Evolutionary conservation across 2,888 invertebrate genomes (phyloP).

Genomic region (Octonoba sinensis): DNA sequence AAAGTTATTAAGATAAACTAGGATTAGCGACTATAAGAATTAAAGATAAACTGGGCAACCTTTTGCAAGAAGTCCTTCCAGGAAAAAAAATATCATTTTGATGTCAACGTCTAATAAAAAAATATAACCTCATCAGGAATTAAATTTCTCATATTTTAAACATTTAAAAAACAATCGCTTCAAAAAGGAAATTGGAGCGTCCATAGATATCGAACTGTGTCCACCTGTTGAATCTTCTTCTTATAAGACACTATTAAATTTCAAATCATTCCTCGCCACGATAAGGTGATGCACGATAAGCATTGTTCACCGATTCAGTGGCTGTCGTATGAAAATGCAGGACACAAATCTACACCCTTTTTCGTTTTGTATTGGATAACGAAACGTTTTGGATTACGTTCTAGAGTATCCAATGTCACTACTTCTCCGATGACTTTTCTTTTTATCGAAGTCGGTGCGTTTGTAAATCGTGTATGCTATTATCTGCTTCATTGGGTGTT

Average conservation of each 20-base stretch:
- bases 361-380: constrained; percentile 6
- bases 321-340: constrained; percentile 10
- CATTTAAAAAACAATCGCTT: too few relatives aligned
- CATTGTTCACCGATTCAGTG: constrained; percentile 2
- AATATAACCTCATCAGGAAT: too few relatives aligned
- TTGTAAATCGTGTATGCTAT: constrained; percentile 25
- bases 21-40: too few relatives aligned
- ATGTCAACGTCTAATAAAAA: too few relatives aligned
- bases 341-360: constrained; percentile 22
- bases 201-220: too few relatives aligned
- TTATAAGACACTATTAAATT: background rate
- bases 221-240: too few relatives aligned
- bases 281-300: constrained; percentile 3
- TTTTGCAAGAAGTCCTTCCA: too few relatives aligned
- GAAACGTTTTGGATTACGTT: constrained; percentile 24
- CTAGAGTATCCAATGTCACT: constrained; percentile 14
- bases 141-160: too few relatives aligned
- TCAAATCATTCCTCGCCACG: constrained; percentile 2
- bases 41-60: too few relatives aligned
- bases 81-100: too few relatives aligned
- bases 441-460: constrained; percentile 28
- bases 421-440: background rate
- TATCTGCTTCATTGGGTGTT: constrained; percentile 39
- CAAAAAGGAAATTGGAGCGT: too few relatives aligned
- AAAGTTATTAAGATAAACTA: too few relatives aligned